Base-by-base conservation (phyloP, 2,888 invertebrate species). In the Nasonia oneida region DNA sequence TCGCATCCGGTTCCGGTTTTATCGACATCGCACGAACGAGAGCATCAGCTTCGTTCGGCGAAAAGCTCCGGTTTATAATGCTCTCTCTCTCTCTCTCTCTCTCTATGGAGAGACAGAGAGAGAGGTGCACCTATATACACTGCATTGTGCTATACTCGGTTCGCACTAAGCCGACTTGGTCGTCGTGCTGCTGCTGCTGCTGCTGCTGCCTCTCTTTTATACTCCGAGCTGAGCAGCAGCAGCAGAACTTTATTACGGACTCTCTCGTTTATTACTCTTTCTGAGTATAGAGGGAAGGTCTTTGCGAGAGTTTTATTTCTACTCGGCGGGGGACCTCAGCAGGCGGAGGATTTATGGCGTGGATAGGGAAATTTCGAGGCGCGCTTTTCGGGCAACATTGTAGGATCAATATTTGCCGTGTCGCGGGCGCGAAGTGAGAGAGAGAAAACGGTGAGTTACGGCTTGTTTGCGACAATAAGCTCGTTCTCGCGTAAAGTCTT, bases 381-480 rank as follows among this genome's bases (percentile, higher is more conserved):
- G n/a, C n/a, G 37, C 37, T 37, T 23, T 61, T 61, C n/a, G 4
- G 57, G 57, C 6, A n/a, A 29, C 15, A 61, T 61, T n/a, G 29
- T 29, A 61, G 29, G 47, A 57, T 81, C 73, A 74, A 81, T 81
- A 75, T 81, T 81, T 64, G 75, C 33, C 75, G 50, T 64, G 37
- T 47, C 14, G 61, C 47, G 10, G n/a, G 64, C 74, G 42, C 15
- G 73, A 29, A 29, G 29, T 29, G 29, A 29, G 29, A 29, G 29
- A 29, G 29, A 29, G 29, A 29, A 29, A 29, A 29, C 47, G 23
- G 42, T 37, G 39, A 73, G 23, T 23, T 42, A 39, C 73, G 47
- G 47, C 73, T 42, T 73, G 23, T 73, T 73, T 73, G 47, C 73
- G 57, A 5, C 81, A 61, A 81, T 73, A 81, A 81, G 42, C 73